Evolutionary conservation across 2,113 vertebrate genomes (phyloP).

Genomic region (Coturnix japonica): DNA sequence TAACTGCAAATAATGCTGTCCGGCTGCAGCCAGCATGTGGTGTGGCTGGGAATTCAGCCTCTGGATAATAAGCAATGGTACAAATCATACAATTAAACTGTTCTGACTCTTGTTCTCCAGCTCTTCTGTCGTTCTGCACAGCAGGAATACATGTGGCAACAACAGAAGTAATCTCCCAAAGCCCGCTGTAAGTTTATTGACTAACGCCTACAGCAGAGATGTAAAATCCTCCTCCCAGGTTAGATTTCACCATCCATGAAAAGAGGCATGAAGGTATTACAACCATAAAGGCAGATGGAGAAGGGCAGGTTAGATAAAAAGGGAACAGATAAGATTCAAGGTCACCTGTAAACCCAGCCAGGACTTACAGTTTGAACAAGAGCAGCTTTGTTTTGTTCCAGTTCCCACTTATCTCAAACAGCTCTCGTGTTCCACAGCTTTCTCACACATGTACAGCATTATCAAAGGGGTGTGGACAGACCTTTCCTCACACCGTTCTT

Average conservation of each 20-base stretch:
- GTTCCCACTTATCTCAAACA: not conserved
- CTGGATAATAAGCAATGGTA: not conserved
- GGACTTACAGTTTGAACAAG: not conserved
- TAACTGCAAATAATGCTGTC: fast-evolving
- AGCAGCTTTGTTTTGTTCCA: not conserved
- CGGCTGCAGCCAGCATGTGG: not conserved
- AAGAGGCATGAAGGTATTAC: not conserved
- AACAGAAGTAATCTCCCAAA: not conserved
- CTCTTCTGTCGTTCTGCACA: not conserved
- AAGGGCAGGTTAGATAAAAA: not conserved
- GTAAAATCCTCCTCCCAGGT: not conserved
- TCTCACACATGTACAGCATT: not conserved
- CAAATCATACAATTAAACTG: not conserved
- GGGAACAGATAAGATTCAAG: not conserved
- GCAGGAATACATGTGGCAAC: not conserved
- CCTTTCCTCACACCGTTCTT: fast-evolving
- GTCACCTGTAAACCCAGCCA: not conserved
- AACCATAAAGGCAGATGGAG: not conserved
- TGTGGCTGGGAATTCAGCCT: not conserved
- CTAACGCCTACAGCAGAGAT: fast-evolving
- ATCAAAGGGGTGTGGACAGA: not conserved
- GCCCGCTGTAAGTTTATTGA: not conserved
- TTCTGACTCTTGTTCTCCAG: not conserved
- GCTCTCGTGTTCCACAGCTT: not conserved
- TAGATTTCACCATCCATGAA: fast-evolving